Percentiles rank a stretch among this genome's conserved stretches.
phyloP scores from a whole-genome alignment of 2,888 invertebrate species.

The Pteria penguin region DNA sequence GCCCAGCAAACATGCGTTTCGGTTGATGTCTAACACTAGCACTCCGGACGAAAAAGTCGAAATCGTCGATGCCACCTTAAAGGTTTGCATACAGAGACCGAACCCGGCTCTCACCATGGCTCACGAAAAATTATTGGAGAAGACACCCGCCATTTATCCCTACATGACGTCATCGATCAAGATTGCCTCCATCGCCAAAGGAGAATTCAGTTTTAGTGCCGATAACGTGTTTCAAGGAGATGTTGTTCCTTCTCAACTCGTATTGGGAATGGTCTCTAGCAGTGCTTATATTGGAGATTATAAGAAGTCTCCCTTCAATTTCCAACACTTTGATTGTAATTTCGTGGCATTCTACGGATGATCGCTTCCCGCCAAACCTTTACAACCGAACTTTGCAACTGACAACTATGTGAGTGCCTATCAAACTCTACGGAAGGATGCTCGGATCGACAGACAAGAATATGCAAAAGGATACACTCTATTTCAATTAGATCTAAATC shows the following conservation, averaged over 20 bases:
- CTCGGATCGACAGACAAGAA: neutral
- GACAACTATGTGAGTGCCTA: conserved; percentile 39
- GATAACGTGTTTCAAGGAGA: conserved; percentile 7
- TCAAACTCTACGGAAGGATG: conserved; percentile 21
- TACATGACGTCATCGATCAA: conserved; percentile 38
- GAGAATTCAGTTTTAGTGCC: conserved; percentile 22
- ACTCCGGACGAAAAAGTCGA: too few species aligned
- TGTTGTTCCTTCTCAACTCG: conserved; percentile 10
- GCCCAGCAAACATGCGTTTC: conserved; percentile 25
- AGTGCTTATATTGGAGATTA: conserved; percentile 36
- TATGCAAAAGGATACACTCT: neutral
- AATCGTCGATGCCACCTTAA: too few species aligned
- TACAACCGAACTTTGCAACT: conserved; percentile 43
- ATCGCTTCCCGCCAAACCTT: conserved; percentile 29
- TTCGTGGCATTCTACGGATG: conserved; percentile 32
- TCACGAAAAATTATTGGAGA: conserved; percentile 31
- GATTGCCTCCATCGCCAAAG: conserved; percentile 36
- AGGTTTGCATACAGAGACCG: conserved; percentile 39
- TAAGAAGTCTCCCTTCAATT: conserved; percentile 34
- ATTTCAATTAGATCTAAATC: neutral
- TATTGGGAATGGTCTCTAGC: conserved; percentile 12
- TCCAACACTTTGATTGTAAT: conserved; percentile 37
- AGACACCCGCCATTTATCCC: conserved; percentile 39
- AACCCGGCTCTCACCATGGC: conserved; percentile 29
- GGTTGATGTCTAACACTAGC: conserved; percentile 34